Evolutionary conservation across 2,888 invertebrate species (phyloP).

Genomic region (Lasioglossum zephyrum): DNA sequence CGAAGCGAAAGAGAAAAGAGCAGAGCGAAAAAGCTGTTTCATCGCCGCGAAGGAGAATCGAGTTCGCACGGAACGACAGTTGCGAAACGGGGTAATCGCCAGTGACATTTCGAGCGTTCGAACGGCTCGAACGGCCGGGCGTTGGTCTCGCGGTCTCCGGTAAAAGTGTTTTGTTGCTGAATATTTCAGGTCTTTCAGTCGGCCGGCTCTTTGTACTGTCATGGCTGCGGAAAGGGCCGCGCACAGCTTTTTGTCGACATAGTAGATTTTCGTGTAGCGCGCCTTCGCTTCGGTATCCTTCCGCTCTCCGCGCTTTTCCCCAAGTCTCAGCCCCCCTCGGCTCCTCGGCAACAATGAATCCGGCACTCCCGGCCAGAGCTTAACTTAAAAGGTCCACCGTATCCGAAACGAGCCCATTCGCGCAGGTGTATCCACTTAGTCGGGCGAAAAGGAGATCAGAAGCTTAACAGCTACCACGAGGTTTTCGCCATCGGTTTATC

Average conservation of each 20-base stretch:
- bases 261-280: constrained; percentile 69
- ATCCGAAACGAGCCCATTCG: constrained; percentile 72
- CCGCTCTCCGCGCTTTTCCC: not conserved
- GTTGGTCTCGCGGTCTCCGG: constrained; percentile 20
- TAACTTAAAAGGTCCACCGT: constrained; percentile 73
- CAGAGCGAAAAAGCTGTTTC: not conserved
- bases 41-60: not conserved
- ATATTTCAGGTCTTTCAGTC: constrained; percentile 58
- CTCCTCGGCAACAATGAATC: constrained; percentile 62
- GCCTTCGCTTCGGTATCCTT: constrained; percentile 58
- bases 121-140: constrained; percentile 39
- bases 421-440: constrained; percentile 72
- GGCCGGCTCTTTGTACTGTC: constrained; percentile 56
- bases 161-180: constrained; percentile 60
- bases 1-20: not conserved
- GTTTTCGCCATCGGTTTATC: constrained; percentile 68
- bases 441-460: constrained; percentile 71
- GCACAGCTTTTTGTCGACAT: constrained; percentile 63
- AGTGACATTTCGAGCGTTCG: constrained; percentile 53
- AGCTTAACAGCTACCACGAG: constrained; percentile 72
- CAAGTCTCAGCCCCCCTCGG: constrained; percentile 14
- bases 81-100: constrained; percentile 53
- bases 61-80: not conserved
- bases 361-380: constrained; percentile 62
- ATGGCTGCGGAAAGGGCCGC: constrained; percentile 56